These are phyloP conservation scores for Caerostris darwini DNA, from an alignment of 1,140 invertebrate species.

Conservation along the genomic window DNA sequence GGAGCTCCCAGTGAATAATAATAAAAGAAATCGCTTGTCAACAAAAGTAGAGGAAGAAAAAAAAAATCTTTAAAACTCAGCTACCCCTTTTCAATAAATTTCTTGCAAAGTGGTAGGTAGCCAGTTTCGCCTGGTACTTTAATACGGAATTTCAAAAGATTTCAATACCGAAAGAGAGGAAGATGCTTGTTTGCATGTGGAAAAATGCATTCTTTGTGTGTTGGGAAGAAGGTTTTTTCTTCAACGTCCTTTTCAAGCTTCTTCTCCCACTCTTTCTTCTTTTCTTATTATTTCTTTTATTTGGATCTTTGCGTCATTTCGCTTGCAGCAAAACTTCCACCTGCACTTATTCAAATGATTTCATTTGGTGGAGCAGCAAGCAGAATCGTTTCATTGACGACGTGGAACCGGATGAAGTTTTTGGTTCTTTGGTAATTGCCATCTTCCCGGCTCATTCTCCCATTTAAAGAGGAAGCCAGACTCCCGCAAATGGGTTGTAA, in stretches of 20 bases:
- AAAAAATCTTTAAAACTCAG: constrained; percentile 8
- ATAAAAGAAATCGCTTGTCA: background rate
- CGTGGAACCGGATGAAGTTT: background rate
- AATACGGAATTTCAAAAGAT: constrained; percentile 4
- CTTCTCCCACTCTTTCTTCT: background rate
- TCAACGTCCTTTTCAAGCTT: background rate
- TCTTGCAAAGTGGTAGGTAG: background rate
- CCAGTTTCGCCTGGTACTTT: background rate
- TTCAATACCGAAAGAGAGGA: background rate
- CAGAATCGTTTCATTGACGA: background rate
- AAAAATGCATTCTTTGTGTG: constrained; percentile 29
- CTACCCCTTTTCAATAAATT: background rate
- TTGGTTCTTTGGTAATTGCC: constrained; percentile 15
- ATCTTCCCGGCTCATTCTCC: background rate
- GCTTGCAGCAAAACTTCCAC: background rate
- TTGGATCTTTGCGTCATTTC: background rate
- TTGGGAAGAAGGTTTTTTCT: background rate
- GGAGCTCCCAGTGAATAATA: no score
- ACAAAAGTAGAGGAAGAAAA: background rate
- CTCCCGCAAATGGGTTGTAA: background rate
- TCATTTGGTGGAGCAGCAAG: background rate
- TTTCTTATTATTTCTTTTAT: background rate
- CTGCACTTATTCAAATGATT: background rate
- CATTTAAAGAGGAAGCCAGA: background rate
- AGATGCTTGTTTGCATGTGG: background rate